Evolutionary conservation across 2,797 vertebrate genomes (phyloP), one percentile per base, ranked within the genome.

Genomic region (Mus minutoides): DNA sequence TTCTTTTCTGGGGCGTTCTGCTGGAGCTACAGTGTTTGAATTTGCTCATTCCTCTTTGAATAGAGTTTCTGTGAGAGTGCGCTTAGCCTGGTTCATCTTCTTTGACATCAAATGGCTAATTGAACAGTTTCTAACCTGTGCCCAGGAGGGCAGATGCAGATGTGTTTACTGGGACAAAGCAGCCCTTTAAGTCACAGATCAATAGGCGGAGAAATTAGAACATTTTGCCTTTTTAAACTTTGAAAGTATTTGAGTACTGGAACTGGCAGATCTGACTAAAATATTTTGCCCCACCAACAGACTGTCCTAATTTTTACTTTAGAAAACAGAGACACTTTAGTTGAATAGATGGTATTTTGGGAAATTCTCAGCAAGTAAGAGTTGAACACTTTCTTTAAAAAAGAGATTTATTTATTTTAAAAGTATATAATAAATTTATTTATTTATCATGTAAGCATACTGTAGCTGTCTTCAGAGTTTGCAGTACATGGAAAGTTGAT

Each of bases 21-120:
- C 97, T 34, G 94, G 67, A 91, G 85, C 96, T 96, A 49, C 69
- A 21, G 87, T 97, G 97, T 96, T 85, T 96, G 94, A 90, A 96
- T 64, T 86, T 96, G 95, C 71, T 90, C 85, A n/a, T 91, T 88
- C 29, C 34, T 97, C 67, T 92, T 16, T 97, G 98, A 96, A 88
- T 94, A 85, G 78, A 56, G 73, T 89, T 93, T 96, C 95, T 95
- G 91, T 98, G 96, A 85, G 89, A 29, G 49, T 87, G 54, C 93
- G 97, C 93, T 69, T 80, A 90, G 94, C 75, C 97, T 78, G 88
- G 93, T 93, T 96, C 92, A 78, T 97, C 97, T 98, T 80, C 97
- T 98, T 97, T 97, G 95, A 94, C 76, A 60, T 97, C 97, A 95
- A 77, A 75, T 91, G 97, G 67, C 91, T 94, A 83, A 97, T 96